A percentile compares a stretch with the other conserved stretches of the same genome.
Evolutionary conservation across 1,140 invertebrate species (phyloP).

Genomic region (Elymnias hypermnestra): DNA sequence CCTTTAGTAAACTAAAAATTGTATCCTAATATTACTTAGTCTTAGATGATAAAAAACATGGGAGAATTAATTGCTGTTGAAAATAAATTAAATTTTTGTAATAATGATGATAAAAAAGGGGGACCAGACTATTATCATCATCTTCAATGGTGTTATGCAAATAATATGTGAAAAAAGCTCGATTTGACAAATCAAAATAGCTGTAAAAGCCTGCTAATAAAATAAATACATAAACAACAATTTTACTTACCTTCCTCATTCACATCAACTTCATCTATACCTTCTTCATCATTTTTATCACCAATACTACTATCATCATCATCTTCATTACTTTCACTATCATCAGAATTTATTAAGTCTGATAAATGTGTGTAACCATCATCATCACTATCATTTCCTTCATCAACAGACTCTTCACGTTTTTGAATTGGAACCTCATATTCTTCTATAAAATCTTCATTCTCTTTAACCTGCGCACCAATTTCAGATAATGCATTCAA

Average conservation of each 20-base stretch:
- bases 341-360: constrained; percentile 47
- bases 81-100: too few species aligned
- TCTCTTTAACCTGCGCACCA: constrained; percentile 18
- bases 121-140: too few species aligned
- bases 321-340: constrained; percentile 24
- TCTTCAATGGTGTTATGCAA: too few species aligned
- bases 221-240: too few species aligned
- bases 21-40: too few species aligned
- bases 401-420: constrained; percentile 32
- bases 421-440: constrained; percentile 45
- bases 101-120: too few species aligned
- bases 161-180: too few species aligned
- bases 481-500: constrained; percentile 14
- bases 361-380: constrained; percentile 62
- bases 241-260: constrained; percentile 20
- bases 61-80: too few species aligned
- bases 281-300: constrained; percentile 22
- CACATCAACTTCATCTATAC: constrained; percentile 23
- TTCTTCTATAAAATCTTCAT: constrained; percentile 47
- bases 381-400: constrained; percentile 48
- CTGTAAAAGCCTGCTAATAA: too few species aligned
- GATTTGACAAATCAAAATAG: too few species aligned
- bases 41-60: too few species aligned
- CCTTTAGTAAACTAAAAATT: too few species aligned
- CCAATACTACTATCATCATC: constrained; percentile 25